phyloP scores from a whole-genome alignment of 2,888 invertebrate species.

The Eupithecia subumbrata region DNA sequence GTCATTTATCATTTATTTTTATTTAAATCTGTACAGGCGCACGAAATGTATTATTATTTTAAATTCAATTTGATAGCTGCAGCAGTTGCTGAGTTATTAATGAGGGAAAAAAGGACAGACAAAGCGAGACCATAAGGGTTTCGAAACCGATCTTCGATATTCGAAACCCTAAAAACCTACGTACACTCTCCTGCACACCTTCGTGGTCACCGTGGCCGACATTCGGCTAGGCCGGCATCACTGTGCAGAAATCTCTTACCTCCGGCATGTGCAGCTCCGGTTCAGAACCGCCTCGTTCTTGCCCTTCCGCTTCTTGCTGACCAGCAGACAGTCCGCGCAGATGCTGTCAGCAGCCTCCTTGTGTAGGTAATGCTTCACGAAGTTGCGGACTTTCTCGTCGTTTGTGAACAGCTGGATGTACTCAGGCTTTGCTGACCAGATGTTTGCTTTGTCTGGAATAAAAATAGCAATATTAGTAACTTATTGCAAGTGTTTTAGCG shows the following conservation, averaged over 20 bases:
- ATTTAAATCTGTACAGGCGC: too few relatives aligned
- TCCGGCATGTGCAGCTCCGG: slow-evolving; percentile 62
- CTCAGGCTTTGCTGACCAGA: slow-evolving; percentile 87
- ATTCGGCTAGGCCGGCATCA: too few relatives aligned
- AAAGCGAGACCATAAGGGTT: too few relatives aligned
- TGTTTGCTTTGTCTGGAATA: slow-evolving; percentile 79
- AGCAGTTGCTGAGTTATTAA: too few relatives aligned
- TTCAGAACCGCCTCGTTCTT: slow-evolving; percentile 54
- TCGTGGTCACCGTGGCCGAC: too few relatives aligned
- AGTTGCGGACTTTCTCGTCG: slow-evolving; percentile 87
- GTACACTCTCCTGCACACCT: too few relatives aligned
- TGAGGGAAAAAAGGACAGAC: too few relatives aligned
- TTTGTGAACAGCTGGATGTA: slow-evolving; percentile 90
- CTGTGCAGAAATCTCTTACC: slow-evolving; percentile 15
- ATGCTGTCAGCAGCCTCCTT: slow-evolving; percentile 48
- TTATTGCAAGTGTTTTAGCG: not conserved
- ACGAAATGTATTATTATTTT: too few relatives aligned
- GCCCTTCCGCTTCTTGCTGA: slow-evolving; percentile 53
- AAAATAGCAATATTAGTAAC: not conserved
- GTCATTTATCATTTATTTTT: too few relatives aligned
- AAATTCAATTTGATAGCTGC: too few relatives aligned
- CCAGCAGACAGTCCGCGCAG: slow-evolving; percentile 59
- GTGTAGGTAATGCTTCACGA: slow-evolving; percentile 87
- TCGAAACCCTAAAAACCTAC: too few relatives aligned
- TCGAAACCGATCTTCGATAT: too few relatives aligned